Conservation (phyloP, 2,888 invertebrate species). For the Scaptomyza flava region DNA sequence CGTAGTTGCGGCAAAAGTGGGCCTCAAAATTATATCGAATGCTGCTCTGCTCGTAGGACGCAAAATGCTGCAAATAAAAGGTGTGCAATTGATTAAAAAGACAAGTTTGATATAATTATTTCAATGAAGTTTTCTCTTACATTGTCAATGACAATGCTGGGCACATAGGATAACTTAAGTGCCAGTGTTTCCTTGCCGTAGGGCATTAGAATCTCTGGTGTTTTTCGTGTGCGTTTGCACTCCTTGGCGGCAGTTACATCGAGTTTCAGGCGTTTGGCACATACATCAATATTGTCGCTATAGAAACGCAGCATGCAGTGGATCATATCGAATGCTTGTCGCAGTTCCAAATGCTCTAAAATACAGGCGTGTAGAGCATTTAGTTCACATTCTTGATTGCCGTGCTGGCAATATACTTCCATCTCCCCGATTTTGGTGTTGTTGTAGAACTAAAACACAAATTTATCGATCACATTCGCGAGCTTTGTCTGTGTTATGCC, state of each 20-base stretch:
- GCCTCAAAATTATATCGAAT: slow-evolving; percentile 73
- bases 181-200: slow-evolving; percentile 78
- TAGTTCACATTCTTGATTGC: slow-evolving; percentile 78
- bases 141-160: slow-evolving; percentile 80
- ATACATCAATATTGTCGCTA: slow-evolving; percentile 62
- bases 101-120: too few relatives aligned
- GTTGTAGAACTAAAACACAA: slow-evolving; percentile 60
- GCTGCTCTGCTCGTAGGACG: slow-evolving; percentile 68
- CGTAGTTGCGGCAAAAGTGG: slow-evolving; percentile 74
- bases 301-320: slow-evolving; percentile 78
- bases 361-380: slow-evolving; percentile 83
- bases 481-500: neutral
- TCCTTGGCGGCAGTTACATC: slow-evolving; percentile 67
- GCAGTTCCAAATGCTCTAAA: slow-evolving; percentile 72
- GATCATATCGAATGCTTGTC: slow-evolving; percentile 75
- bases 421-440: slow-evolving; percentile 61
- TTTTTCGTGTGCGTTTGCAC: slow-evolving; percentile 70
- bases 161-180: slow-evolving; percentile 80
- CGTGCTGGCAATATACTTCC: slow-evolving; percentile 81
- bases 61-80: slow-evolving; percentile 60
- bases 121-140: slow-evolving; percentile 56
- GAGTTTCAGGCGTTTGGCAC: slow-evolving; percentile 64
- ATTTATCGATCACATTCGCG: too few relatives aligned
- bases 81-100: neutral
- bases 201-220: slow-evolving; percentile 75